Conservation (phyloP, 2,797 vertebrate species). For the Hypotaenidia philippensis region DNA sequence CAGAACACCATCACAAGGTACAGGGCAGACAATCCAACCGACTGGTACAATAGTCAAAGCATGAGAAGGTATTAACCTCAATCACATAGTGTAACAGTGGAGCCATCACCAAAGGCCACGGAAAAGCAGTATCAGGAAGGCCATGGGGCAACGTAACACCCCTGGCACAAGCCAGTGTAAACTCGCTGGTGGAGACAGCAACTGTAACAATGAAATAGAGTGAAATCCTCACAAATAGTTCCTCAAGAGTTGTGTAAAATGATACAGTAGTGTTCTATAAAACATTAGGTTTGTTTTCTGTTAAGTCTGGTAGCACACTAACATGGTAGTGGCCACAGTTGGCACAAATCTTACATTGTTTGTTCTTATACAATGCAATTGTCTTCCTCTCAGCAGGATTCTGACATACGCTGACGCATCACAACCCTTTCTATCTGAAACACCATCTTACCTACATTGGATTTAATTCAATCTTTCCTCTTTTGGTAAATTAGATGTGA, state of each 20-base stretch:
- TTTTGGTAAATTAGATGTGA: not conserved
- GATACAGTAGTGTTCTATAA: not conserved
- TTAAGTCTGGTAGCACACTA: not conserved
- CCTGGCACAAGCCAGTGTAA: not conserved
- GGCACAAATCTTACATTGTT: not conserved
- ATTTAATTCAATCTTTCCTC: not conserved
- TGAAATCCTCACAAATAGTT: not conserved
- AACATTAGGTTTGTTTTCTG: not conserved
- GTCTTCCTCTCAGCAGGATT: not conserved
- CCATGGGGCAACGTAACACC: not conserved
- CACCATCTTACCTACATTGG: not conserved
- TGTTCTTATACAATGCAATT: not conserved
- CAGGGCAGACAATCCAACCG: not conserved
- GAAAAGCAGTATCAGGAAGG: not conserved
- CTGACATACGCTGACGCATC: not conserved
- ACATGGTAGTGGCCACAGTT: not conserved
- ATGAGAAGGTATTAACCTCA: not conserved
- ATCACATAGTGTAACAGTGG: accelerated
- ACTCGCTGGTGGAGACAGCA: not conserved
- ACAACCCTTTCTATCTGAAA: not conserved
- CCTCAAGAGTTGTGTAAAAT: not conserved
- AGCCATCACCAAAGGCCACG: not conserved
- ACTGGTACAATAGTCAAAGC: not conserved
- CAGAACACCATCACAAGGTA: not conserved
- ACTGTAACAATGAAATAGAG: not conserved